Conservation (phyloP, 2,797 vertebrate species). For the Pangasius sanitwongsei region DNA sequence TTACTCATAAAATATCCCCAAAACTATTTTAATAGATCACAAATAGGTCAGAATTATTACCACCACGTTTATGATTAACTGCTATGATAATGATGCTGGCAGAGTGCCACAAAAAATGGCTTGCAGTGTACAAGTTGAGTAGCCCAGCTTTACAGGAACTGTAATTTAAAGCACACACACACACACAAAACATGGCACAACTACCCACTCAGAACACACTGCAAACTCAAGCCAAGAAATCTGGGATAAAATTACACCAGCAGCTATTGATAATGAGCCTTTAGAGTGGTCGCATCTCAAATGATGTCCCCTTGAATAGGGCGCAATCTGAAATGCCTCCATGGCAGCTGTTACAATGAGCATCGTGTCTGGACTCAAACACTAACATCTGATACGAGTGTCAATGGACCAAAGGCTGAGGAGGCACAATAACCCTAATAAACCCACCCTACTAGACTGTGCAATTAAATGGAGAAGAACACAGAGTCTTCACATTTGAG, state of each 20-base stretch:
- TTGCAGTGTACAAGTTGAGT: not conserved
- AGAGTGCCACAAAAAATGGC: not conserved
- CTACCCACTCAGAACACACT: conserved; percentile 44
- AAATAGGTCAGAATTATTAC: not conserved
- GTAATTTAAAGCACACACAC: not conserved
- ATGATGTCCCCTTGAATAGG: conserved; percentile 46
- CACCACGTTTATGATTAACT: not conserved
- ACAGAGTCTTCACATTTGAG: not conserved
- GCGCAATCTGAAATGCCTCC: conserved; percentile 46
- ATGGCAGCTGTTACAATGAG: conserved; percentile 42
- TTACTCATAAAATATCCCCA: not conserved
- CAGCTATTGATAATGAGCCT: conserved; percentile 56
- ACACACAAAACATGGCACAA: conserved; percentile 12
- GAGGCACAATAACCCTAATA: conserved; percentile 18
- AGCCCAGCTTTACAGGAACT: not conserved
- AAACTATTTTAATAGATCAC: not conserved
- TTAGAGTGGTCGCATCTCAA: conserved; percentile 56
- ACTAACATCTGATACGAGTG: conserved; percentile 15
- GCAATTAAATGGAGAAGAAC: not conserved
- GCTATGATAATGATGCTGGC: not conserved
- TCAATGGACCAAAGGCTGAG: conserved; percentile 6
- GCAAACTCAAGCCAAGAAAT: conserved; percentile 48
- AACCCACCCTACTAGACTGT: conserved; percentile 6
- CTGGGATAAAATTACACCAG: conserved; percentile 53
- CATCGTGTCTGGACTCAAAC: conserved; percentile 16